Conservation (phyloP, 35 echinoderm and acorn worm genomes). For the Ptychodera flava region DNA sequence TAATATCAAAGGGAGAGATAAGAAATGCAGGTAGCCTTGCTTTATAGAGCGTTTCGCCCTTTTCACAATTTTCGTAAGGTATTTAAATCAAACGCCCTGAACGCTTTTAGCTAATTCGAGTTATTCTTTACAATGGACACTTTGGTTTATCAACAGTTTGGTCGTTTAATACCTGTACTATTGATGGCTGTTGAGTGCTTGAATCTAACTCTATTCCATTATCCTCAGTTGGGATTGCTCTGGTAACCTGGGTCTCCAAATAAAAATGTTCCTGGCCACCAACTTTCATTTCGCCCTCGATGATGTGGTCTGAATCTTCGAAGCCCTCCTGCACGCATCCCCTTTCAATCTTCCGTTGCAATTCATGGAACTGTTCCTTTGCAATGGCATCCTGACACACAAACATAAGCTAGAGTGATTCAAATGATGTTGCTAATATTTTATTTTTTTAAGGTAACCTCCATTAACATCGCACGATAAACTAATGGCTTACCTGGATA, state of each 20-base stretch:
- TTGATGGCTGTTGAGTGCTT: background rate
- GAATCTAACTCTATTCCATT: constrained; percentile 24
- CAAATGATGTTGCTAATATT: background rate
- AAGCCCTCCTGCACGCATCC: constrained; percentile 9
- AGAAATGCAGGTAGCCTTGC: no score
- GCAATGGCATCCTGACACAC: constrained; percentile 26
- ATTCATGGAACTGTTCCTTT: constrained; percentile 19
- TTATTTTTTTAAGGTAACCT: background rate
- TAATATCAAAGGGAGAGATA: no score
- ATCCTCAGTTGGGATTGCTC: constrained; percentile 24
- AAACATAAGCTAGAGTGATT: background rate
- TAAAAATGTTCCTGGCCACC: no score
- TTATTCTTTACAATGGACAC: no score
- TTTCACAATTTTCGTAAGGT: no score
- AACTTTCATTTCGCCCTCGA: constrained; percentile 41
- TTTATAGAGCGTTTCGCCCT: no score
- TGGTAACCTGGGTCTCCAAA: constrained; percentile 17
- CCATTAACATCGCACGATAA: background rate
- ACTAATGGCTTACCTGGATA: constrained; percentile 3
- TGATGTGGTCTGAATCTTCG: constrained; percentile 20
- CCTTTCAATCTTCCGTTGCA: background rate
- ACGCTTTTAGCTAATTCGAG: no score
- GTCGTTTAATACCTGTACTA: constrained; percentile 27
- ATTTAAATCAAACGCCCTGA: no score
- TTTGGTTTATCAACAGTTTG: no score